A percentile compares a stretch with the other conserved stretches of the same genome.
Conservation (phyloP, 2,888 invertebrate species). For the Ormyrus rosae region DNA sequence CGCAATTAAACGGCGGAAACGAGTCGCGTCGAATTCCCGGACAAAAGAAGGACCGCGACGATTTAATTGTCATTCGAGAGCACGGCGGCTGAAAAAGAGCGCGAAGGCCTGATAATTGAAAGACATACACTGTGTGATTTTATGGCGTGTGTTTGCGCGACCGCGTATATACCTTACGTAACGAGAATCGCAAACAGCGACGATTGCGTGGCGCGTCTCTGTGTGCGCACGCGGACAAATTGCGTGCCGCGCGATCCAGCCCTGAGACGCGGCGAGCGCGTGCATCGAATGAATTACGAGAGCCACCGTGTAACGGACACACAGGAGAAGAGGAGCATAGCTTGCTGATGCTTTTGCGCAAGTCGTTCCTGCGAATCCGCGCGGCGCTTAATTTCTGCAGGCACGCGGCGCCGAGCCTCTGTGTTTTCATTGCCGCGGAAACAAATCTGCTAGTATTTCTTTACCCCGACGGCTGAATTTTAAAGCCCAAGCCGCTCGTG, state of each 20-base stretch:
- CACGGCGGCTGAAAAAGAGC: conserved; percentile 55
- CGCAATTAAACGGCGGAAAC: too few relatives aligned
- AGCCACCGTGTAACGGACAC: conserved; percentile 12
- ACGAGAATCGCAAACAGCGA: conserved; percentile 30
- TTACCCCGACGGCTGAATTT: conserved; percentile 6
- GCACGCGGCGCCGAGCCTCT: conserved; percentile 16
- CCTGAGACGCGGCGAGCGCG: conserved; percentile 10
- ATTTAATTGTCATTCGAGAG: too few relatives aligned
- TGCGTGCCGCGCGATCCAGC: conserved; percentile 5
- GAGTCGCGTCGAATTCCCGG: too few relatives aligned
- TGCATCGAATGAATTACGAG: conserved; percentile 18
- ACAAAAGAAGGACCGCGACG: too few relatives aligned
- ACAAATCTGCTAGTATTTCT: conserved; percentile 31
- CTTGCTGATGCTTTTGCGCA: conserved; percentile 4
- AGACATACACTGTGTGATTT: neutral
- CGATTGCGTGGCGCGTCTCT: neutral
- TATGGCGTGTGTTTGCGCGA: neutral
- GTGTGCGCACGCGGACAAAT: conserved; percentile 16
- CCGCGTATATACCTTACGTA: conserved; percentile 30
- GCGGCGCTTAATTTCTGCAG: conserved; percentile 13
- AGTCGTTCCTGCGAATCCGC: neutral
- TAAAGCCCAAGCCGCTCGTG: neutral
- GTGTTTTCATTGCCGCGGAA: conserved; percentile 32
- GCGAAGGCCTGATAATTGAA: conserved; percentile 7
- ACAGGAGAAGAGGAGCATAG: too few relatives aligned